Percentiles rank a stretch among this genome's conserved stretches.
Conservation (phyloP, 2,113 vertebrate species). For the Bufo gargarizans region DNA sequence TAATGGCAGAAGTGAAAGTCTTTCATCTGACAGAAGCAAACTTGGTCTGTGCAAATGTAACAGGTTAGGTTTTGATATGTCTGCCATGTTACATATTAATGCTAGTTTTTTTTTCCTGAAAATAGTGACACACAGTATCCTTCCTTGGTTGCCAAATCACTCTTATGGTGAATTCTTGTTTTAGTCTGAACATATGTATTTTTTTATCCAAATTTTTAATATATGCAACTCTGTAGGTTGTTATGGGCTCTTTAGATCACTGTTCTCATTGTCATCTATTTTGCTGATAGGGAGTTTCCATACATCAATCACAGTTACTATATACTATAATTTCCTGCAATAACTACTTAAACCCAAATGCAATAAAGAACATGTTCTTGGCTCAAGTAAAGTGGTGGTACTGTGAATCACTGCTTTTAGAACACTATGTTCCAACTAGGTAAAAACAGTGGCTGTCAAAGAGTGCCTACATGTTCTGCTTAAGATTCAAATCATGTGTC, state of each 20-base stretch:
- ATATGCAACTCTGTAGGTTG: not conserved
- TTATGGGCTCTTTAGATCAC: not conserved
- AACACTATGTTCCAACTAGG: conserved; percentile 44
- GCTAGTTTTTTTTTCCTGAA: too few species aligned
- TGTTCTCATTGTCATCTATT: not conserved
- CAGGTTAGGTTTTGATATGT: too few species aligned
- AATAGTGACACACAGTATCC: too few species aligned
- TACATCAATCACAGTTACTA: not conserved
- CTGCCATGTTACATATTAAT: too few species aligned
- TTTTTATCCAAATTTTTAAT: not conserved
- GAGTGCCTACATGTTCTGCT: conserved; percentile 26
- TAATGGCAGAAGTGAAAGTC: too few species aligned
- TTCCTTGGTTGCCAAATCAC: not conserved
- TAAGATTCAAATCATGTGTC: conserved; percentile 41
- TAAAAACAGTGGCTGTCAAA: conserved; percentile 43
- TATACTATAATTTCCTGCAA: conserved; percentile 1
- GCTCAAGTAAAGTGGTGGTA: not conserved
- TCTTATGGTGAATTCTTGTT: not conserved
- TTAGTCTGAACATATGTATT: not conserved
- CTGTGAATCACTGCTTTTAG: conserved; percentile 24
- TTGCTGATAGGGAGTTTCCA: not conserved
- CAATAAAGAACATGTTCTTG: conserved; percentile 9
- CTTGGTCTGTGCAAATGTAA: too few species aligned
- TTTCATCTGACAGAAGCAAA: too few species aligned
- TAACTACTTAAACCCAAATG: conserved; percentile 16